Evolutionary conservation across 2,888 invertebrate species (phyloP), one percentile per base, ranked within the genome.

Genomic region (Teinopalpus imperialis): DNA sequence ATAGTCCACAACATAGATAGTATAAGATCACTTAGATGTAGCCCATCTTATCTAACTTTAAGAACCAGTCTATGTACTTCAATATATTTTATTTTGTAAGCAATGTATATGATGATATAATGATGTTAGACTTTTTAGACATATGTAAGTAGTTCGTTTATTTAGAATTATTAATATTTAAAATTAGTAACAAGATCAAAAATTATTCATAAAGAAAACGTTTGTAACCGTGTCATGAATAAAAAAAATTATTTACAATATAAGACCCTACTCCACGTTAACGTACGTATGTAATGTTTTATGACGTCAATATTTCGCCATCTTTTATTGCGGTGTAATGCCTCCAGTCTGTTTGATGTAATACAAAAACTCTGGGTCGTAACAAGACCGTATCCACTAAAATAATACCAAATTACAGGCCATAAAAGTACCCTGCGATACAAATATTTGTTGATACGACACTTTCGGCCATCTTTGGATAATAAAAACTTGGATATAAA

Each of bases 391-490:
- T 46, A 60, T 51, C 50, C 49, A 56, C 49, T 69, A 60, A 66
- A 66, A 64, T 69, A 60, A 71, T 64, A 53, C 56, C 51, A 53
- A 68, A 67, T 69, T 62, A 56, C 54, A 26, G 24, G 37, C 48
- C 54, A 58, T 74, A 72, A 74, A 74, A 62, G 51, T 29, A 50
- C 46, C 53, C 52, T 48, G 49, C 51, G 52, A 53, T 61, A 63
- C 65, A 66, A 70, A 72, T 71, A 71, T 74, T 74, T 69, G 66
- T 61, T 59, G 59, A 57, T 63, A 57, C 50, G 41, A 47, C 57
- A 48, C 54, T 55, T 58, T 54, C 52, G 54, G 51, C 53, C 61
- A 57, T 63, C 57, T 57, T 63, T 45, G 49, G 45, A 52, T 52
- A 57, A 49, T 62, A 67, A 63, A 66, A 56, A 6, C 36, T 12